Conservation (phyloP, 2,797 vertebrate genomes). For the Siniperca scherzeri region DNA sequence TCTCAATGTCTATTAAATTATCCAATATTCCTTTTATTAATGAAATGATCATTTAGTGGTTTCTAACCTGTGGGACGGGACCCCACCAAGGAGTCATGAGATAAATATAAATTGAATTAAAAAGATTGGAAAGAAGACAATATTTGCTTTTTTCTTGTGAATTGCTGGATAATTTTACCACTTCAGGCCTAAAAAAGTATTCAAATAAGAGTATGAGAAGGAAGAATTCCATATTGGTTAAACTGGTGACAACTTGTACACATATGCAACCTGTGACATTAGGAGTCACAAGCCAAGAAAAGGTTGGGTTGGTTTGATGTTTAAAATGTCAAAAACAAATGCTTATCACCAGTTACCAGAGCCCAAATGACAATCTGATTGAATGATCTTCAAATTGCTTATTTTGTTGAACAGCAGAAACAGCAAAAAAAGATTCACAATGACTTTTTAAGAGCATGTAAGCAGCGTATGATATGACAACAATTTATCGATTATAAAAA, state of each 20-base stretch:
- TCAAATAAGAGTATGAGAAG: background rate
- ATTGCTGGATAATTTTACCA: background rate
- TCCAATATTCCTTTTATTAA: background rate
- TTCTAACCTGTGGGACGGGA: background rate
- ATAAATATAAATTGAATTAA: background rate
- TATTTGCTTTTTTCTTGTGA: background rate
- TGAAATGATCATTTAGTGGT: background rate
- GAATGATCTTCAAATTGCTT: background rate
- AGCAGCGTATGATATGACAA: background rate
- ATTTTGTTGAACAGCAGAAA: background rate
- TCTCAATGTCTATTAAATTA: background rate
- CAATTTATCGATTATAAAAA: background rate
- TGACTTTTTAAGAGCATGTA: background rate
- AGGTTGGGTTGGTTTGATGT: background rate
- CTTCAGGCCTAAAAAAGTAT: background rate
- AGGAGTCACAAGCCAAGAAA: background rate
- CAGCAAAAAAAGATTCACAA: background rate
- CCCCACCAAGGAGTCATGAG: background rate
- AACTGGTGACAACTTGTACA: background rate
- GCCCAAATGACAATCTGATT: background rate
- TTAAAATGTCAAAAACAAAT: constrained; percentile 9
- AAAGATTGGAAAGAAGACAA: background rate
- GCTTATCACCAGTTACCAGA: background rate
- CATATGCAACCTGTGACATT: background rate
- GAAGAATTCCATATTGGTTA: background rate